Conservation (phyloP, 2,113 vertebrate genomes). For the Carassius gibelio region DNA sequence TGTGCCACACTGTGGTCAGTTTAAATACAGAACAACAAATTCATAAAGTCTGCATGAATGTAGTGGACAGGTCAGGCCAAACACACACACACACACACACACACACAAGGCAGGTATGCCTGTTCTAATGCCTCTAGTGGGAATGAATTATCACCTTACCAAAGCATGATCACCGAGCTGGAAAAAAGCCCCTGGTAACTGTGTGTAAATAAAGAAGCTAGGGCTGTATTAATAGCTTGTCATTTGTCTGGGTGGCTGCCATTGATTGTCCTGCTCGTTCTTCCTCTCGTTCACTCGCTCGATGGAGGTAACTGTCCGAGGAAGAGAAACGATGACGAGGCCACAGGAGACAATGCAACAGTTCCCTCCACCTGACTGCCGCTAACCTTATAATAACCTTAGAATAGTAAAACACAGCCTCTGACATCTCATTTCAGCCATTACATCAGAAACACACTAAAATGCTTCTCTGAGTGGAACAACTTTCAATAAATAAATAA, state of each 20-base stretch:
- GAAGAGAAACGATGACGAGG: neutral
- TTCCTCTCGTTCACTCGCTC: neutral
- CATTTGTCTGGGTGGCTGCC: conserved; percentile 1
- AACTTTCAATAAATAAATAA: too few relatives aligned
- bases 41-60: neutral
- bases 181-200: neutral
- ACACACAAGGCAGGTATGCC: conserved; percentile 12
- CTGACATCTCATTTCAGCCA: too few relatives aligned
- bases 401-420: too few relatives aligned
- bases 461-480: too few relatives aligned
- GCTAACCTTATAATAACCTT: neutral
- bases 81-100: neutral
- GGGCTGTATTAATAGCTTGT: conserved; percentile 41
- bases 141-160: conserved; percentile 28
- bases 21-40: neutral
- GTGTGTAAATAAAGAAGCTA: neutral
- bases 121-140: neutral
- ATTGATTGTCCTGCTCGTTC: neutral
- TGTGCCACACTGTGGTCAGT: neutral
- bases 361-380: conserved; percentile 7
- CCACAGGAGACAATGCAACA: conserved; percentile 23
- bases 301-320: neutral
- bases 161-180: neutral
- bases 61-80: neutral
- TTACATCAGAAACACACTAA: too few relatives aligned